Evolutionary conservation across 2,113 vertebrate genomes (phyloP).

Genomic region (Hydrochoerus hydrochaeris): DNA sequence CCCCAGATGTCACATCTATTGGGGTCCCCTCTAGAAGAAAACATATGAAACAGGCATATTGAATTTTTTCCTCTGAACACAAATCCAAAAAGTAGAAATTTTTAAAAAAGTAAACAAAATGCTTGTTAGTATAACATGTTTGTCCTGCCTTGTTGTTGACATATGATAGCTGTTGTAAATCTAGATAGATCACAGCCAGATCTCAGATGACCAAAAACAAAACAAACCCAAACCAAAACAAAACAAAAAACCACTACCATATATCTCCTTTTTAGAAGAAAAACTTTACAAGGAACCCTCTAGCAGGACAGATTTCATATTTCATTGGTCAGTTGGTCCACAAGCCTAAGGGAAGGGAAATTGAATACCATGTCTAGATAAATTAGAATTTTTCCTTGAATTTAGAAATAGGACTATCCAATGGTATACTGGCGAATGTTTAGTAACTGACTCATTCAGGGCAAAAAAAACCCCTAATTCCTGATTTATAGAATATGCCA

Average conservation of each 20-base stretch:
- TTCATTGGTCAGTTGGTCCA: neutral
- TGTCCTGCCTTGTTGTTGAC: neutral
- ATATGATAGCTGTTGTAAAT: neutral
- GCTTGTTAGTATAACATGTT: neutral
- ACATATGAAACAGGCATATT: slow-evolving; percentile 39
- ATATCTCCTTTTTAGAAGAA: neutral
- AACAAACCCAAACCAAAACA: too few relatives aligned
- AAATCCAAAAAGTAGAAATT: neutral
- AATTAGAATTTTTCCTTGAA: neutral
- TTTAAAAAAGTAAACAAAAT: slow-evolving; percentile 39
- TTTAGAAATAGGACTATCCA: neutral
- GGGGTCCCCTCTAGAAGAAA: slow-evolving; percentile 91
- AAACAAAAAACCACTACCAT: too few relatives aligned
- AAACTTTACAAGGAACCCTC: neutral
- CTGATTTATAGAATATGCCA: neutral
- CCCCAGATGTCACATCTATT: slow-evolving; percentile 98
- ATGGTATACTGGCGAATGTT: neutral
- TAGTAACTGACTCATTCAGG: neutral
- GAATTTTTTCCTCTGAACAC: neutral
- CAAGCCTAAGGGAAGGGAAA: neutral
- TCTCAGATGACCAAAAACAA: neutral
- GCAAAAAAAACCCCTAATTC: neutral
- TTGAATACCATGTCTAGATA: neutral
- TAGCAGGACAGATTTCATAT: neutral
- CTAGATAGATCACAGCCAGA: neutral